Percentiles rank a stretch among this genome's conserved stretches.
phyloP scores from a whole-genome alignment of 2,113 vertebrate species.

The Zootoca vivipara region DNA sequence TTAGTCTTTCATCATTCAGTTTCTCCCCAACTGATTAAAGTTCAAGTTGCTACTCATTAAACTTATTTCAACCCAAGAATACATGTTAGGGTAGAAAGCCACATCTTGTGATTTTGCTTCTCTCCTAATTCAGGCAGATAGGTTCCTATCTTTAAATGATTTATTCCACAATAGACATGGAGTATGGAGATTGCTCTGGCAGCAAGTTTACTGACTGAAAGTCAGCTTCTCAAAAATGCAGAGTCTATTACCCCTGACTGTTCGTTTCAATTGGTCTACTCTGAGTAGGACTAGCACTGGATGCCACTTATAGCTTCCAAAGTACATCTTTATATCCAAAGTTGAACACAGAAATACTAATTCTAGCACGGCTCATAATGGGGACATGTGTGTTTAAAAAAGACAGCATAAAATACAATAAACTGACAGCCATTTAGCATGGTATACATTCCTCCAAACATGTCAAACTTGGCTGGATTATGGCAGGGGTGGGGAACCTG shows the following conservation, averaged over 20 bases:
- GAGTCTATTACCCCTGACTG: background rate
- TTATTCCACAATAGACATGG: background rate
- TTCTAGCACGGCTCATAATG: background rate
- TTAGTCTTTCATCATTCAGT: slow-evolving; percentile 17
- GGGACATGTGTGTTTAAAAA: slow-evolving; percentile 4
- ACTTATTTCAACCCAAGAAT: slow-evolving; percentile 3
- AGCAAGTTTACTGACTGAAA: background rate
- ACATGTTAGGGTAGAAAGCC: background rate
- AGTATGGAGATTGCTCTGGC: background rate
- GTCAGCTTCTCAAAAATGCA: background rate
- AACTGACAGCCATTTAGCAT: background rate
- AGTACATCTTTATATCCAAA: slow-evolving; percentile 2
- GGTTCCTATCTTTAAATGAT: background rate
- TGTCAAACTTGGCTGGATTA: no score
- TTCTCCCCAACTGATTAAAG: slow-evolving; percentile 47
- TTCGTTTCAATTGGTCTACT: no score
- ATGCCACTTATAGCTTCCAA: slow-evolving; percentile 10
- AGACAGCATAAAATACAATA: background rate
- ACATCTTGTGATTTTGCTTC: background rate
- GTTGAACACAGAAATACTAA: slow-evolving; percentile 6
- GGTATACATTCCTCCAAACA: background rate
- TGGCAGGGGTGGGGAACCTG: no score
- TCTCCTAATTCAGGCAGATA: background rate
- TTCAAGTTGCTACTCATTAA: slow-evolving; percentile 40
- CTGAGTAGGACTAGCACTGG: no score